Evolutionary conservation across 2,797 vertebrate species (phyloP), one percentile per base, ranked within the genome.

Genomic region (Alca torda): DNA sequence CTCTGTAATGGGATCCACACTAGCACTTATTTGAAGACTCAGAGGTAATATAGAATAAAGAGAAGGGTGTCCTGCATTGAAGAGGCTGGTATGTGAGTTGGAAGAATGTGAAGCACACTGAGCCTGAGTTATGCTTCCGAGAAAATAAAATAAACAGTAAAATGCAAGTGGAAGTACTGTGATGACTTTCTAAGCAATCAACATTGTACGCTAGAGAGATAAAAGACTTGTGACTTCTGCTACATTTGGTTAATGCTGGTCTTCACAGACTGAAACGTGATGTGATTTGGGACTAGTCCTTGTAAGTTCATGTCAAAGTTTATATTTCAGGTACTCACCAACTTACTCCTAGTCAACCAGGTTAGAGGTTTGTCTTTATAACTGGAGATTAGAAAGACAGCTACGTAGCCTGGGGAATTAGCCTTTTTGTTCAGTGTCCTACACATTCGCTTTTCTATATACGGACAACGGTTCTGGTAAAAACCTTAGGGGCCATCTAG

Each of bases 141-240:
- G 67, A 93, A 92, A 78, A 67, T 24, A 50, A 93, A 92, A 87
- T 78, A 92, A 95, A 85, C 12, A 53, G 64, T 53, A 83, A 65
- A 60, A 72, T 80, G 39, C 35, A 67, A 70, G 21, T 84, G 26
- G 31, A 69, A 75, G 80, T 87, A 56, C 13, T 83, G 25, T 50
- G 28, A 59, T 85, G 84, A 87, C 30, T 94, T 95, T 92, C 95
- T 60, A 91, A 85, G 92, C 46, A 87, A 83, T 72, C 30, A 76
- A 16, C n/a, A 64, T 69, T 17, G 43, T 81, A 33, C 57, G 30
- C 50, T 51, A 85, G 35, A 69, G 84, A 94, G 91, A 78, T 51
- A 48, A 77, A 50, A 85, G 74, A 78, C 72, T 69, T 89, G 41
- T 87, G 78, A 65, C 50, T 80, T 67, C 51, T 83, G 31, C 12